These are phyloP conservation scores for Itoplectis maculator DNA, from an alignment of 2,888 invertebrate species.

Conservation along the genomic window DNA sequence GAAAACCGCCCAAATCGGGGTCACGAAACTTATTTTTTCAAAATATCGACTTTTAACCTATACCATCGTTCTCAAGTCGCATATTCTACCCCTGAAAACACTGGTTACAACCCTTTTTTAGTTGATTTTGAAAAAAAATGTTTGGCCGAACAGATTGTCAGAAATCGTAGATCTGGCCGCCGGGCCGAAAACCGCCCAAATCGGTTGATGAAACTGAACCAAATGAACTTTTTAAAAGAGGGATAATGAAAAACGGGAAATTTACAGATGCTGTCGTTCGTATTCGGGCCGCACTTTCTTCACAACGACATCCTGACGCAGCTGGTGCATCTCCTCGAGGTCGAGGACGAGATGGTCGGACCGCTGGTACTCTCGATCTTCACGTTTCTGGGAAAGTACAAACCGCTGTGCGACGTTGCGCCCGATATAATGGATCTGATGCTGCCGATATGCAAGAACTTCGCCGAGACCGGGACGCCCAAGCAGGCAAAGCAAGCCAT, in stretches of 20 bases:
- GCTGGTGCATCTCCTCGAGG: slow-evolving; percentile 90
- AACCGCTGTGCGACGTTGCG: slow-evolving; percentile 92
- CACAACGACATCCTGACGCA: slow-evolving; percentile 93
- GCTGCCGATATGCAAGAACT: slow-evolving; percentile 94
- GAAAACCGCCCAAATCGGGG: too few relatives aligned
- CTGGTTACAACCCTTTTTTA: too few relatives aligned
- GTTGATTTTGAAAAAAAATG: too few relatives aligned
- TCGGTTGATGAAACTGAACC: too few relatives aligned
- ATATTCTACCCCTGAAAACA: too few relatives aligned
- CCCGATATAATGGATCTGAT: slow-evolving; percentile 91
- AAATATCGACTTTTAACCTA: too few relatives aligned
- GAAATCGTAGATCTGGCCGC: too few relatives aligned
- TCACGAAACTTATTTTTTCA: too few relatives aligned
- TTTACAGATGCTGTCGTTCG: slow-evolving; percentile 92
- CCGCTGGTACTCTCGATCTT: slow-evolving; percentile 93
- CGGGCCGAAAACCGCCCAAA: too few relatives aligned
- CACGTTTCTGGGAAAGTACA: slow-evolving; percentile 94
- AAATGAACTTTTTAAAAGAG: too few relatives aligned
- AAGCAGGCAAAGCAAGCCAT: slow-evolving; percentile 99
- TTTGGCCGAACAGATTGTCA: too few relatives aligned
- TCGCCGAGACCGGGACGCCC: slow-evolving; percentile 95
- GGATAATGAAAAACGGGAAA: neutral
- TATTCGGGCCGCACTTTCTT: slow-evolving; percentile 97
- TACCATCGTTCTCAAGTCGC: too few relatives aligned
- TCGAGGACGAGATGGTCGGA: slow-evolving; percentile 93